A percentile compares a stretch with the other conserved stretches of the same genome.
Evolutionary conservation across 1,140 invertebrate genomes (phyloP).

Genomic region (Drosophila novamexicana): DNA sequence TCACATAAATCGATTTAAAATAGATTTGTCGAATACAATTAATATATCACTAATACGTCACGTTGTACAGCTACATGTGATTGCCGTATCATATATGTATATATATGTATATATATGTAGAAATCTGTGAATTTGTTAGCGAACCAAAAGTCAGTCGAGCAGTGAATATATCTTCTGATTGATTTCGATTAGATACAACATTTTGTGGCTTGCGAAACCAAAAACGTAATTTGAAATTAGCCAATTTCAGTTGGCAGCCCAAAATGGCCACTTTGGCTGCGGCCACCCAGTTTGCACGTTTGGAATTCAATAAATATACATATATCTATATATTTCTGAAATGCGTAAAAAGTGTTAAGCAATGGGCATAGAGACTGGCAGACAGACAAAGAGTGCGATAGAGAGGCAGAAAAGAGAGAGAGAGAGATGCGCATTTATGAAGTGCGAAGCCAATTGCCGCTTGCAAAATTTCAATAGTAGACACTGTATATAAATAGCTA

Average conservation of each 20-base stretch:
- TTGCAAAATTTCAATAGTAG: conserved; percentile 50
- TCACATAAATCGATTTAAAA: conserved; percentile 59
- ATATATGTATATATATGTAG: conserved; percentile 17
- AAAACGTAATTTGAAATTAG: conserved; percentile 63
- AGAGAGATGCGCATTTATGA: conserved; percentile 53
- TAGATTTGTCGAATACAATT: conserved; percentile 54
- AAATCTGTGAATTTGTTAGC: not conserved
- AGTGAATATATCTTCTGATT: conserved; percentile 58
- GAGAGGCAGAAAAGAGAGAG: not conserved
- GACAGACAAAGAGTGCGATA: not conserved
- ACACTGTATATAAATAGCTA: conserved; percentile 50
- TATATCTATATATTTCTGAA: conserved; percentile 17
- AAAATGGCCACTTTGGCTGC: conserved; percentile 5
- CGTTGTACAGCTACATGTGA: conserved; percentile 55
- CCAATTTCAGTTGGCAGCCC: conserved; percentile 28
- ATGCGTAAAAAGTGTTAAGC: conserved; percentile 44
- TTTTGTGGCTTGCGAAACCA: conserved; percentile 20
- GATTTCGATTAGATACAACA: conserved; percentile 51
- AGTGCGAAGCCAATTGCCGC: conserved; percentile 74
- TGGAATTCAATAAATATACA: conserved; percentile 8
- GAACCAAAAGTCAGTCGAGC: conserved; percentile 45
- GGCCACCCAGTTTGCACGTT: conserved; percentile 2
- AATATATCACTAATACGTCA: conserved; percentile 60
- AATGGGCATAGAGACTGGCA: conserved; percentile 10
- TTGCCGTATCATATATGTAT: conserved; percentile 10